Evolutionary conservation across 2,888 invertebrate genomes (phyloP), one percentile per base, ranked within the genome.

Genomic region (Villa cingulata): DNA sequence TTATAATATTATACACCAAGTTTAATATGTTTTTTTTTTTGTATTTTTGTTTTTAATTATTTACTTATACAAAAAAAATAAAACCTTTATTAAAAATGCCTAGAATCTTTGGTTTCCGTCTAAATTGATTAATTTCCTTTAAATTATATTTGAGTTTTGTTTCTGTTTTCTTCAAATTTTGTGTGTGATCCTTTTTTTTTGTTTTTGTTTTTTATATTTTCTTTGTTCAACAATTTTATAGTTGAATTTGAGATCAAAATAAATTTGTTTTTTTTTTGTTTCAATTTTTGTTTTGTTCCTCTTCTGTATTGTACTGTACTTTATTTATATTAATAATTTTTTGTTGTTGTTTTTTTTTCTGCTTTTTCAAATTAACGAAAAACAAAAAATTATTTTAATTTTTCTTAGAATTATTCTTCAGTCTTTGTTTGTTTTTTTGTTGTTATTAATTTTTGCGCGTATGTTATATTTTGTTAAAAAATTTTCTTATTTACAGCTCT

Each of bases 161-260:
- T 37, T 41, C 19, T 40, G 19, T 41, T 29, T 42, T n/a, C n/a
- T n/a, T n/a, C n/a, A n/a, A n/a, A n/a, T n/a, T n/a, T n/a, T n/a
- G n/a, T n/a, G n/a, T 23, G 7, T 23, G 4, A 23, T 23, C 7
- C 23, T 23, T 23, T 7, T 23, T n/a, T n/a, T 23, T 4, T 23
- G 7, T 6, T 23, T 23, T 23, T 23, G 4, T 6, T 7, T 23
- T 23, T 23, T 23, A 23, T 23, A 23, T 23, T 23, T 6, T 23
- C 7, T 23, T 23, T 23, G 4, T 7, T 23, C 23, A 23, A 23
- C 4, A 23, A 23, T 46, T n/a, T n/a, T 41, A 18, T 32, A 29
- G 27, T 36, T 37, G 17, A 37, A 38, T 37, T n/a, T 47, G 47
- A 47, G 47, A 47, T 47, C 47, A 47, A 42, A 38, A 15, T 16